Percentiles rank a stretch among this genome's conserved stretches.
Conservation (phyloP, 2,797 vertebrate genomes). For the Argyrosomus regius region DNA sequence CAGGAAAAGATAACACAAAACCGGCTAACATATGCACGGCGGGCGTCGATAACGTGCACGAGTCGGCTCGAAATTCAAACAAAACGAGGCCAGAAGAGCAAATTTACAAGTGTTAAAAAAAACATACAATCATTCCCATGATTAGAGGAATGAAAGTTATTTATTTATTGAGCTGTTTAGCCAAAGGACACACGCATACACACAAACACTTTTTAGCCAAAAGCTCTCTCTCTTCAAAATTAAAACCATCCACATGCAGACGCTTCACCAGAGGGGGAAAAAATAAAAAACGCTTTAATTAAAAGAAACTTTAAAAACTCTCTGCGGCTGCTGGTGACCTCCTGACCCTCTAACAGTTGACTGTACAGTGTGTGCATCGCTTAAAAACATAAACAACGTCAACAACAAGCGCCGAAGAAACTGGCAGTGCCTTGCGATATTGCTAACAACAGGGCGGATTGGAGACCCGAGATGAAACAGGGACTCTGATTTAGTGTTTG, state of each 20-base stretch:
- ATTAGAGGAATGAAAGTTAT: conserved; percentile 11
- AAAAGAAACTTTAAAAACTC: conserved; percentile 13
- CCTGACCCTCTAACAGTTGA: conserved; percentile 26
- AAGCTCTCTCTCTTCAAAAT: conserved; percentile 30
- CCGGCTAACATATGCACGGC: conserved; percentile 18
- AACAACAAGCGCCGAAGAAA: conserved; percentile 27
- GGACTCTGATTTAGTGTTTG: conserved; percentile 56
- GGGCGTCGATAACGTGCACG: background rate
- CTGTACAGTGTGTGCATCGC: background rate
- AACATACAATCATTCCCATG: background rate
- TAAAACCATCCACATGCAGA: conserved; percentile 28
- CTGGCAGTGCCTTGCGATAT: background rate
- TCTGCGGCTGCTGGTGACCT: conserved; percentile 39
- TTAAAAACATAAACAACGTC: conserved; percentile 30
- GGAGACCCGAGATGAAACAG: conserved; percentile 41
- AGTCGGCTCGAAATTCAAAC: background rate
- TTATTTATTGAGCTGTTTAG: background rate
- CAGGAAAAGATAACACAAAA: conserved; percentile 43
- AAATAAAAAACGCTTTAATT: background rate
- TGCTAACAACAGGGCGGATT: conserved; percentile 34
- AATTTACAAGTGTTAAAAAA: conserved; percentile 18
- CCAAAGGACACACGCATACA: background rate
- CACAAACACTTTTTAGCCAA: background rate
- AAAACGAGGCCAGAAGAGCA: background rate
- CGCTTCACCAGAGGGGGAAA: background rate